phyloP scores from a whole-genome alignment of 2,113 vertebrate genomes.

The Odocoileus virginianus region DNA sequence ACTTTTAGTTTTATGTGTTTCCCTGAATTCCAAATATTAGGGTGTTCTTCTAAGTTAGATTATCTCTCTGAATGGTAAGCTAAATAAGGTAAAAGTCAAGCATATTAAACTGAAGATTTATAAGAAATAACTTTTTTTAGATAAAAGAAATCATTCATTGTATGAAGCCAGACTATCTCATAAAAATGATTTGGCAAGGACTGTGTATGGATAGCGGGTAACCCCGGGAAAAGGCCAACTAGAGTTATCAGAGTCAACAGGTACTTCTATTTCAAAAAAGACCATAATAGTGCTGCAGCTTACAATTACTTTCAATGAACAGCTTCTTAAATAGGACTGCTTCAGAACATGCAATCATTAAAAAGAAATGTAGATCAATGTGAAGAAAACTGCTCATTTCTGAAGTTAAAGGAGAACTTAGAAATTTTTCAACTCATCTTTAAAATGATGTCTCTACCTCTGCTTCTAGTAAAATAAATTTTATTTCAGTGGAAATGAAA shows the following conservation, averaged over 20 bases:
- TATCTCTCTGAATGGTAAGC: not conserved
- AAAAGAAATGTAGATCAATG: slow-evolving; percentile 28
- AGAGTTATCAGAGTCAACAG: not conserved
- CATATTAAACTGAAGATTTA: not conserved
- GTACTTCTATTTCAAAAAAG: not conserved
- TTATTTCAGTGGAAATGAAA: slow-evolving; percentile 50
- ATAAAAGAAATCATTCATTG: not conserved
- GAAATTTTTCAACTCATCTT: not conserved
- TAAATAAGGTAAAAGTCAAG: not conserved
- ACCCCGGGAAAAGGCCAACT: not conserved
- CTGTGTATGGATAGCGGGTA: fast-evolving
- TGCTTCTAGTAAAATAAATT: slow-evolving; percentile 46
- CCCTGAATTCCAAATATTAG: slow-evolving; percentile 35
- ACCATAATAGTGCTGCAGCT: fast-evolving
- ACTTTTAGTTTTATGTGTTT: slow-evolving; percentile 51
- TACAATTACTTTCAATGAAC: not conserved
- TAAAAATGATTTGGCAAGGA: not conserved
- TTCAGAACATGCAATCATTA: not conserved
- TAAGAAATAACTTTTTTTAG: not conserved
- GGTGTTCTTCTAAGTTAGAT: slow-evolving; percentile 42
- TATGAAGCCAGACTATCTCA: not conserved
- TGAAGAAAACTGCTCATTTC: not conserved
- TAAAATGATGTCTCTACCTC: slow-evolving; percentile 21
- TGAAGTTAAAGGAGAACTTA: not conserved
- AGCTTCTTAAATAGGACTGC: not conserved